Evolutionary conservation across 2,113 vertebrate species (phyloP).

Genomic region (Hippocampus comes): DNA sequence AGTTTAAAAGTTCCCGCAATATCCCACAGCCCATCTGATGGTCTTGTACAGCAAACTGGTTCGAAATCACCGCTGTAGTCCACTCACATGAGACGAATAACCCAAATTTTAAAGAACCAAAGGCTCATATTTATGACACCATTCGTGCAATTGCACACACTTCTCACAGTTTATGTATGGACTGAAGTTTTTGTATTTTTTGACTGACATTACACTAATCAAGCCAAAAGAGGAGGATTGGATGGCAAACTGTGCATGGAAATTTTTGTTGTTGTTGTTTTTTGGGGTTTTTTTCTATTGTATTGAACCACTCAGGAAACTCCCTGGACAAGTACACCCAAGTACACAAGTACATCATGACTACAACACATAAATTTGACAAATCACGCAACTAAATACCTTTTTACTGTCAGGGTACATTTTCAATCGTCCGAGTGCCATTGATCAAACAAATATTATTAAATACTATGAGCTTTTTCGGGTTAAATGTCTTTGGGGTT

Average conservation of each 20-base stretch:
- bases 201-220: conserved; percentile 6
- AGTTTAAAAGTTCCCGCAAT: too few species aligned
- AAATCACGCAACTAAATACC: not conserved
- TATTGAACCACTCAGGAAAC: conserved; percentile 93
- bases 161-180: conserved; percentile 11
- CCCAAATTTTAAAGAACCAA: conserved; percentile 45
- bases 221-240: conserved; percentile 26
- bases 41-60: not conserved
- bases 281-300: conserved; percentile 40
- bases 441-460: not conserved
- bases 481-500: not conserved
- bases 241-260: conserved; percentile 32
- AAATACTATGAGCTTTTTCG: not conserved
- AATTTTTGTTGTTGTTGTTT: conserved; percentile 10
- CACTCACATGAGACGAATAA: not conserved
- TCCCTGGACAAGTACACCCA: conserved; percentile 44
- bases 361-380: not conserved
- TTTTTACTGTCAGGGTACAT: not conserved
- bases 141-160: conserved; percentile 10
- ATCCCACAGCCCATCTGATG: not conserved
- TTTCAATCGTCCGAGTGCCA: not conserved
- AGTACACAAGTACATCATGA: too few species aligned
- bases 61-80: not conserved
- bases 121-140: conserved; percentile 39
- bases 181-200: conserved; percentile 19